These are phyloP conservation scores for Noctilio leporinus DNA, from an alignment of 2,113 vertebrate genomes.

Conservation along the genomic window DNA sequence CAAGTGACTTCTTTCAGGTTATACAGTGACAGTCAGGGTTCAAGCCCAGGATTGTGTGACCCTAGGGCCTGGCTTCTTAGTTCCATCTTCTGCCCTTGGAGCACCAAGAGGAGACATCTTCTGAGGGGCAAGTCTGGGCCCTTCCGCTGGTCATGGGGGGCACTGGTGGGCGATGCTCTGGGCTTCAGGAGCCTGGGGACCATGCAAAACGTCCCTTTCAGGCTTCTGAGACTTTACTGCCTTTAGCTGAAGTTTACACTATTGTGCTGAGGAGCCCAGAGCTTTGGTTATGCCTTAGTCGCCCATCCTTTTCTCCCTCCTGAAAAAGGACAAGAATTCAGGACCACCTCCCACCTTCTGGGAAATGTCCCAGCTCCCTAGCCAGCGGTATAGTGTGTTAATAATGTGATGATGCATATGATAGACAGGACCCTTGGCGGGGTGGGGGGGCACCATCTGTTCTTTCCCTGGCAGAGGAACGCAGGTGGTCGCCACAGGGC, in stretches of 20 bases:
- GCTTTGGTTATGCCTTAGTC: not conserved
- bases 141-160: not conserved
- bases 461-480: not conserved
- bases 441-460: not conserved
- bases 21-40: not conserved
- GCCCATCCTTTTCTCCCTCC: not conserved
- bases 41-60: not conserved
- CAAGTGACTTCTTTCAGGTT: not conserved
- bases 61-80: not conserved
- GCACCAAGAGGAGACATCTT: not conserved
- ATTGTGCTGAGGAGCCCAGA: not conserved
- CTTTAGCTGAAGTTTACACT: fast-evolving
- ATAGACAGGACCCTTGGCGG: not conserved
- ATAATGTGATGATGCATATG: fast-evolving
- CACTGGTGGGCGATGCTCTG: not conserved
- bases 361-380: not conserved
- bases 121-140: not conserved
- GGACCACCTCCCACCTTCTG: not conserved
- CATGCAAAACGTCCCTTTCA: not conserved
- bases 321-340: not conserved
- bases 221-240: not conserved
- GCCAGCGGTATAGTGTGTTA: not conserved
- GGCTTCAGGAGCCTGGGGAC: not conserved
- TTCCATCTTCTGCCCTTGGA: fast-evolving
- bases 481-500: not conserved